Base-by-base conservation (phyloP, 2,888 invertebrate species). In the Drosophila kuntzei region DNA sequence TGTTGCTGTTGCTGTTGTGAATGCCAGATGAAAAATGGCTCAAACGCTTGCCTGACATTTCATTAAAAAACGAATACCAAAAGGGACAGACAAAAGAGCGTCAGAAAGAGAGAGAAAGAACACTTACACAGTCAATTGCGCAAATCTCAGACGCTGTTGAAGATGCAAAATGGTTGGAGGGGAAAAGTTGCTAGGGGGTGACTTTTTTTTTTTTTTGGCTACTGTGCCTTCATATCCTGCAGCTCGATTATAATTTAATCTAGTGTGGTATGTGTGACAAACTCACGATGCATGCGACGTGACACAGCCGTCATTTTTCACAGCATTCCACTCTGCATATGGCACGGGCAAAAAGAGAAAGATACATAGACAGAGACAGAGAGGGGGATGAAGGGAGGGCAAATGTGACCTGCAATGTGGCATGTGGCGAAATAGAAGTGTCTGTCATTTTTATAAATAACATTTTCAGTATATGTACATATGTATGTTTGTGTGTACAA, bases 191-290 rank as follows among this genome's bases (percentile, higher is more conserved):
- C 18, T 9, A 12, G 6, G 8, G 43, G n/a, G 41, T 4, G 27
- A 7, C 12, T 59, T 11, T 49, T 32, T 50, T 43, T 53, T 49
- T 41, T 36, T 36, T 71, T 58, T 22, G 43, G 39, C 46, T 61
- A 60, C 66, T 64, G n/a, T 74, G 59, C 44, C 37, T 46, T 32
- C 64, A 72, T 71, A 73, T 73, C 61, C 76, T 71, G 66, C 77
- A 60, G 82, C 89, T 89, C 89, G 83, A 83, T 83, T 83, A 83
- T 83, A 83, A 83, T 83, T 89, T 87, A 89, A 85, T 89, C 89
- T 80, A 87, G 82, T 89, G 87, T 89, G 89, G 90, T 89, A 85
- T 89, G 85, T 89, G 85, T 75, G 76, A 87, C 84, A 89, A 79
- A 80, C 80, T 68, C 74, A 63, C 77, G 68, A 80, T 72, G 72